Conservation (phyloP, 2,888 invertebrate species). For the Drosophila putrida region DNA sequence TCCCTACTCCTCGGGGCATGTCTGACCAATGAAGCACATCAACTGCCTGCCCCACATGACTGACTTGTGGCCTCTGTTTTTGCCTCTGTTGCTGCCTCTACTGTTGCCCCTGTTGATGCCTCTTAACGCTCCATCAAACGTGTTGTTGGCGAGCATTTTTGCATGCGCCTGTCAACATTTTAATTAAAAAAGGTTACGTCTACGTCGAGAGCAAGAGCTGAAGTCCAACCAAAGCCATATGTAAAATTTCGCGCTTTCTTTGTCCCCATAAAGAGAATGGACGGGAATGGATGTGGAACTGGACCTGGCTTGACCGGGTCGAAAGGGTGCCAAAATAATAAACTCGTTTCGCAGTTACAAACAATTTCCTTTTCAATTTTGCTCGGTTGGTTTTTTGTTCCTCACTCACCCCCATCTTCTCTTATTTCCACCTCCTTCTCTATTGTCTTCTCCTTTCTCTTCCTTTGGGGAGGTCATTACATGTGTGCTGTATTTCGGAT, state of each 20-base stretch:
- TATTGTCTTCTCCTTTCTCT: conserved; percentile 20
- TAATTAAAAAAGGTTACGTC: conserved; percentile 85
- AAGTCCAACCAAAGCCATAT: conserved; percentile 52
- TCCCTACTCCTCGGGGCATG: neutral
- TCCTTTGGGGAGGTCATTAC: conserved; percentile 76
- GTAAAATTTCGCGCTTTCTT: conserved; percentile 83
- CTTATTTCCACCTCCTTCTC: conserved; percentile 8
- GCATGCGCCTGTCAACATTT: conserved; percentile 86
- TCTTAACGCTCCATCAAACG: conserved; percentile 38
- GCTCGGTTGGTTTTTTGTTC: conserved; percentile 58
- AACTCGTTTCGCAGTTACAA: conserved; percentile 84
- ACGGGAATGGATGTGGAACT: conserved; percentile 14
- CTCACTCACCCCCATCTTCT: conserved; percentile 5
- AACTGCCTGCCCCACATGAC: conserved; percentile 34
- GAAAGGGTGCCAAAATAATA: conserved; percentile 85
- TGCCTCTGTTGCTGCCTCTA: neutral
- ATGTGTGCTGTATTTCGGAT: conserved; percentile 77
- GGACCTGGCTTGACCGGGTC: conserved; percentile 20
- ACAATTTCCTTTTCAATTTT: conserved; percentile 85
- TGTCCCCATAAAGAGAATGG: conserved; percentile 32
- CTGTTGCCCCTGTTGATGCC: neutral
- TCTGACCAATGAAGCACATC: conserved; percentile 20
- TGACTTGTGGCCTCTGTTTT: conserved; percentile 31
- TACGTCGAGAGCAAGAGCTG: neutral
- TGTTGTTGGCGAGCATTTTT: conserved; percentile 67